Base-by-base conservation (phyloP, 2,797 vertebrate species). In the Sebastes flavidus region DNA sequence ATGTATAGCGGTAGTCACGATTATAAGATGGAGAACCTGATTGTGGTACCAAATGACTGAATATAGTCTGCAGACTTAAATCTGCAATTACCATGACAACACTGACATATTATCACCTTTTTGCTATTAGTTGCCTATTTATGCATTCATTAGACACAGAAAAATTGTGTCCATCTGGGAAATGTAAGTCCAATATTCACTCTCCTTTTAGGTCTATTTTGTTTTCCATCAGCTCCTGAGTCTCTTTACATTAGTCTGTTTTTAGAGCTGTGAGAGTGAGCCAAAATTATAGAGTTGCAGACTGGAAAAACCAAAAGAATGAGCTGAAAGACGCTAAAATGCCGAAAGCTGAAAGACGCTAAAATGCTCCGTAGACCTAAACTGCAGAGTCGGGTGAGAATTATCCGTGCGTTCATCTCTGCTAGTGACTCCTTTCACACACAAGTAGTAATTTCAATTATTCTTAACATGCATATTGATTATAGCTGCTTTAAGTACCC, bases 211-310 rank as follows among this genome's bases (percentile, higher is more conserved):
- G 36, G 20, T 20, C 27, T 34, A 3, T 32, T 75, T 25, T 59
- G 36, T 56, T 65, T 36, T 22, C 18, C 34, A 42, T 0, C 9
- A 12, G 8, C 30, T 36, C 60, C 60, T 25, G 60, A 54, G 11
- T 63, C 61, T 65, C 16, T 38, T 54, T 54, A 22, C 49, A 54
- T 20, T 8, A 54, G 2, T n/a, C 49, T n/a, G 49, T 49, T 49
- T 49, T 49, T 18, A 54, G 49, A 22, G 9, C 49, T 11, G 20
- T 54, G 0, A 54, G 49, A 54, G 20, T 54, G 49, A 54, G 49
- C 1, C 18, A 49, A 49, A 49, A 49, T 0, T 49, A 0, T 1
- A 34, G 0, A 63, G 61, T 13, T 55, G 66, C 20, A 16, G 6
- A 4, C 2, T 49, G 27, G 13, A 24, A 69, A 60, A 56, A 36